Evolutionary conservation across 1,140 invertebrate genomes (phyloP), one percentile per base, ranked within the genome.

Genomic region (Tetramorium alpestre): DNA sequence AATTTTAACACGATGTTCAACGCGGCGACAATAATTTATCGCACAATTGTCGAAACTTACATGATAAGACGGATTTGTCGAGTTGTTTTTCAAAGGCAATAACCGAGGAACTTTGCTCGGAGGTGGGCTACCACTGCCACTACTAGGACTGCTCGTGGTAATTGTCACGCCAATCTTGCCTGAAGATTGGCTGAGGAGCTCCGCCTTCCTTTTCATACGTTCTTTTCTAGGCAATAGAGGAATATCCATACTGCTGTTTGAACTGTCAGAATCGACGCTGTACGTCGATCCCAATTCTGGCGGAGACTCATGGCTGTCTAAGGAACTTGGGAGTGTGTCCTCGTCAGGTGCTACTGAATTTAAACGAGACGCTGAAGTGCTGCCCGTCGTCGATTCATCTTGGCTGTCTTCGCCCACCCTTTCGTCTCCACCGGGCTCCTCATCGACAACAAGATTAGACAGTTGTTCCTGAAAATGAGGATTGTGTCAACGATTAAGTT

Each of bases 141-240:
- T 96, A 90, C 96, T 96, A 33, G 97, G 96, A 93, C 96, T 96
- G 75, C 97, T 97, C 76, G 97, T 98, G 10, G 97, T 98, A 76
- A 98, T 98, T 18, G 98, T 98, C 28, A 98, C 98, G 58, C 98
- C 98, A 89, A 98, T 98, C 95, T 98, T 98, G 1, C 98, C 98
- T 33, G 33, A 33, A 3, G 98, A 98, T 93, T 98, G 98, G 87
- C 97, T 97, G 1, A 98, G 95, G 1, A 98, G 98, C 89, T 98
- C 98, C 0, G 97, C 98, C 94, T 98, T 98, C 80, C 98, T 96
- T 93, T 98, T 98, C 28, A 97, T 96, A 25, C 97, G 93, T 89
- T 96, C 96, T 85, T 91, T 93, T 70, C 96, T 94, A 22, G 96
- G 92, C 41, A 96, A 65, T 41, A 96, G 91, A 11, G 96, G 96